Conservation (phyloP, 2,113 vertebrate genomes). For the Neogale vison region DNA sequence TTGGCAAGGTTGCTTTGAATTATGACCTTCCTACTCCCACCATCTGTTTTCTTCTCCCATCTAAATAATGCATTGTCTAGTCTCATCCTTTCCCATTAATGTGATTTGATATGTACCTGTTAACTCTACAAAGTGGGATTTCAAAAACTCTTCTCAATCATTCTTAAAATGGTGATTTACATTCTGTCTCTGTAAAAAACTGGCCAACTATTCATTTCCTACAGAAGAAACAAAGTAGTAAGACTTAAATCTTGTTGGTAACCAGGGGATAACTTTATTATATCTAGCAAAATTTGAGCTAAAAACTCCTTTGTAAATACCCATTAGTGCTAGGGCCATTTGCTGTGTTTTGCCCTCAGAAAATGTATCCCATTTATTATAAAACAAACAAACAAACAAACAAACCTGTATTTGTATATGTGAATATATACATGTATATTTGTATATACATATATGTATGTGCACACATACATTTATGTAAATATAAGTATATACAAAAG, state of each 20-base stretch:
- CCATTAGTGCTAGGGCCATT: background rate
- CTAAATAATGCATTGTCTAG: background rate
- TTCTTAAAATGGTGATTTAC: constrained; percentile 26
- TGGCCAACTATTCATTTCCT: constrained; percentile 3
- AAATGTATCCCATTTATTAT: constrained; percentile 1
- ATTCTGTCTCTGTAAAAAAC: background rate
- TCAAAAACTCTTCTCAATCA: background rate
- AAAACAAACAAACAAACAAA: background rate
- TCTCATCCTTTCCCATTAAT: background rate
- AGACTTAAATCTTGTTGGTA: constrained; percentile 14
- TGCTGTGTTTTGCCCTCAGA: constrained; percentile 22
- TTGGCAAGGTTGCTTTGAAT: constrained; percentile 52
- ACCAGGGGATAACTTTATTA: constrained; percentile 7
- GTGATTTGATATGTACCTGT: constrained; percentile 8
- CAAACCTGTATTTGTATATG: background rate
- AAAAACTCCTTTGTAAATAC: constrained; percentile 1
- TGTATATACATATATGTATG: background rate
- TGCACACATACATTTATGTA: background rate
- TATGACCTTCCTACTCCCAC: constrained; percentile 43
- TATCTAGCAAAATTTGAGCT: constrained; percentile 6
- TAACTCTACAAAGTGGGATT: background rate
- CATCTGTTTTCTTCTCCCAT: constrained; percentile 58
- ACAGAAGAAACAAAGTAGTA: constrained; percentile 25
- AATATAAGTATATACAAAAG: background rate
- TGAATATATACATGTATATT: background rate